These are phyloP conservation scores for Platycnemis pennipes DNA, from an alignment of 2,888 invertebrate genomes.

Conservation along the genomic window DNA sequence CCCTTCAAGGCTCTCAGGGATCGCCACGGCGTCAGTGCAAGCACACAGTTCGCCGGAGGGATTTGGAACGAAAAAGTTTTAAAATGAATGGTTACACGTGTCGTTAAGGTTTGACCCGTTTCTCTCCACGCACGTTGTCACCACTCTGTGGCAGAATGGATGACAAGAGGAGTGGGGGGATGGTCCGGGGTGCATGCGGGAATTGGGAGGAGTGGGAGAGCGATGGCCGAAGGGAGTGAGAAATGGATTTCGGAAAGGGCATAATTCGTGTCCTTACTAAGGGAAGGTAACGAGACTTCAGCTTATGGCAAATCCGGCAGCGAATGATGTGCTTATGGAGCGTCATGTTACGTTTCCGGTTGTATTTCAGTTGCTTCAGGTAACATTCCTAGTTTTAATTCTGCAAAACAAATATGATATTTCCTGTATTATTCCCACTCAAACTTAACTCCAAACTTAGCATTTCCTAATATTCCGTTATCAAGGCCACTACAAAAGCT, in stretches of 20 bases:
- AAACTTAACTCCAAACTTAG: no score
- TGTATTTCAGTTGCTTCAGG: no score
- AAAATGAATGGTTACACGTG: constrained; percentile 55
- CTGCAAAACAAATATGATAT: no score
- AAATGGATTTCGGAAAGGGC: constrained; percentile 52
- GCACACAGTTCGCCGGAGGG: neutral
- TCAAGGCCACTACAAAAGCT: no score
- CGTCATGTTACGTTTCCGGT: no score
- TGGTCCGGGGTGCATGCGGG: neutral
- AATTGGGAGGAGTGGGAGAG: neutral
- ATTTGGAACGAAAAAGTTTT: constrained; percentile 14
- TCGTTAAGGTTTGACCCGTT: constrained; percentile 58
- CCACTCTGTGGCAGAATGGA: constrained; percentile 34
- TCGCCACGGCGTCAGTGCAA: neutral
- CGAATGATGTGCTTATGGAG: neutral
- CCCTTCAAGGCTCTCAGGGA: neutral
- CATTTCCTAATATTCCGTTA: no score
- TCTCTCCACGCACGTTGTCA: constrained; percentile 44
- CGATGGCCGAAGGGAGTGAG: constrained; percentile 34
- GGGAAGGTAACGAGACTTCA: constrained; percentile 41
- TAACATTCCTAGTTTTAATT: no score
- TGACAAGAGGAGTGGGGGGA: neutral
- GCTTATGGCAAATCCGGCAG: neutral
- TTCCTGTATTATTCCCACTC: no score
- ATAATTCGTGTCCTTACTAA: constrained; percentile 50